A percentile compares a stretch with the other conserved stretches of the same genome.
phyloP scores from a whole-genome alignment of 2,888 invertebrate genomes.

The Anorthoa munda region DNA sequence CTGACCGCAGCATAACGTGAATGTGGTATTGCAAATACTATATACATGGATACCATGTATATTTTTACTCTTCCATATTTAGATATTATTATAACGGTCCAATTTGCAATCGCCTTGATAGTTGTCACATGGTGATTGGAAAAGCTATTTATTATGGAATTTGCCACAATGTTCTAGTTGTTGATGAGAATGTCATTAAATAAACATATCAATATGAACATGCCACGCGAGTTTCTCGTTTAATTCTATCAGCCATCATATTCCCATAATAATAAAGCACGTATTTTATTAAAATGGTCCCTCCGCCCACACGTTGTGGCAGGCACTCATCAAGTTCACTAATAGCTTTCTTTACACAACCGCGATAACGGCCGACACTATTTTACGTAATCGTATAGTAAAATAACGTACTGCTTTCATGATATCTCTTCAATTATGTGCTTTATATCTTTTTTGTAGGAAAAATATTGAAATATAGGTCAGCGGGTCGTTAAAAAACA shows the following conservation, averaged over 20 bases:
- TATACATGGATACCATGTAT: neutral
- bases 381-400: constrained; percentile 43
- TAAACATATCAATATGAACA: constrained; percentile 17
- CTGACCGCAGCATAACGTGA: neutral
- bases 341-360: constrained; percentile 60
- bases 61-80: neutral
- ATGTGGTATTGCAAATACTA: neutral
- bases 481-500: constrained; percentile 32
- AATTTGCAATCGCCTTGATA: neutral
- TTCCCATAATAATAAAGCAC: constrained; percentile 34
- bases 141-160: neutral
- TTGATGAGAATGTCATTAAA: constrained; percentile 18
- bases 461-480: constrained; percentile 25
- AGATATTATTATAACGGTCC: neutral
- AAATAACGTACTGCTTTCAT: constrained; percentile 35
- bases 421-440: constrained; percentile 39
- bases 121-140: neutral
- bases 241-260: constrained; percentile 36
- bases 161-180: neutral
- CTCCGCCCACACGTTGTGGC: constrained; percentile 36
- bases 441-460: constrained; percentile 16
- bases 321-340: constrained; percentile 48
- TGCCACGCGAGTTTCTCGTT: constrained; percentile 28
- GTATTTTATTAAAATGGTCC: constrained; percentile 47
- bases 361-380: constrained; percentile 45